Evolutionary conservation across 2,797 vertebrate genomes (phyloP).

Genomic region (Xerus rutilus): DNA sequence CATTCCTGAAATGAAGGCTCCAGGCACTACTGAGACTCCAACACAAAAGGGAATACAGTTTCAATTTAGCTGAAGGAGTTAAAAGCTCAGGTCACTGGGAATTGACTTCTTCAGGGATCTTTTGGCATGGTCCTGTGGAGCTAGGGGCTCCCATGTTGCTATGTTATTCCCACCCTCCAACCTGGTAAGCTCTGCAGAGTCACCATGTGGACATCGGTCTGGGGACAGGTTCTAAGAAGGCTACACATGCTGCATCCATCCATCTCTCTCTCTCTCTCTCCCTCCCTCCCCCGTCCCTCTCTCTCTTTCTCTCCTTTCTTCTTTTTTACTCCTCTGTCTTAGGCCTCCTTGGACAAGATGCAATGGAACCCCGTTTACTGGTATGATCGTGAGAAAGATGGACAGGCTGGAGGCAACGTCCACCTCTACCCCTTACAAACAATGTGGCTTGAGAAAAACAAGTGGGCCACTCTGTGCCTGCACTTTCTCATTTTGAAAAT

Average conservation of each 20-base stretch:
- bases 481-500: neutral
- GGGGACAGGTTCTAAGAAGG: neutral
- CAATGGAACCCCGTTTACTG: neutral
- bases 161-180: too few relatives aligned
- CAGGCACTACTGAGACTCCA: neutral
- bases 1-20: neutral
- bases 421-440: neutral
- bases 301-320: too few relatives aligned
- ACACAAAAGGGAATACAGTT: neutral
- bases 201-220: neutral
- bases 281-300: too few relatives aligned
- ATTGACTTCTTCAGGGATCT: neutral
- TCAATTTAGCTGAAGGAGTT: neutral
- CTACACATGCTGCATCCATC: neutral
- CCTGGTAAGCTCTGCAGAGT: neutral
- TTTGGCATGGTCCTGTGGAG: neutral
- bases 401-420: neutral
- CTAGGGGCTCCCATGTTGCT: neutral
- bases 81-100: neutral
- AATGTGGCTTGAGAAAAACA: neutral
- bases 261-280: too few relatives aligned
- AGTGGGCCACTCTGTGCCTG: accelerated
- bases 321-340: too few relatives aligned
- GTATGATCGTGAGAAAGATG: accelerated
- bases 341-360: neutral